These are phyloP conservation scores for Semaprochilodus insignis DNA, from an alignment of 2,797 vertebrate genomes.

Conservation along the genomic window DNA sequence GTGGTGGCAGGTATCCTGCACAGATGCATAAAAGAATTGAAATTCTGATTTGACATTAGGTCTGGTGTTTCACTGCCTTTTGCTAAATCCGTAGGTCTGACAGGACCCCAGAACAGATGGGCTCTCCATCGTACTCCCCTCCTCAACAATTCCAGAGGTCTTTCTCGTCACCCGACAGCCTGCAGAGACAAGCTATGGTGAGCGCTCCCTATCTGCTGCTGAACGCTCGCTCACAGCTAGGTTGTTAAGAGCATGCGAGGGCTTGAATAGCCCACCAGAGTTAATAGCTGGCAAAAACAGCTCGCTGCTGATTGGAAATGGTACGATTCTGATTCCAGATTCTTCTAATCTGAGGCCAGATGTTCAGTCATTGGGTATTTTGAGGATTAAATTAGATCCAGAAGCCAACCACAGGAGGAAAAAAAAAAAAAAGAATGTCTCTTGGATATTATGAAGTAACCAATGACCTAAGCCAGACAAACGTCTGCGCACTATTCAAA, in stretches of 20 bases:
- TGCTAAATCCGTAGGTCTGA: conserved; percentile 57
- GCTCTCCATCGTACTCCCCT: conserved; percentile 62
- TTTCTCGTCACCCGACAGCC: conserved; percentile 80
- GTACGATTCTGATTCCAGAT: background rate
- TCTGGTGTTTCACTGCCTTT: background rate
- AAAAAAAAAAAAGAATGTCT: too few relatives aligned
- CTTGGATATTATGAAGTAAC: background rate
- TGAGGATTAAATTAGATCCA: conserved; percentile 14
- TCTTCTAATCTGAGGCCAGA: background rate
- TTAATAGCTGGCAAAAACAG: background rate
- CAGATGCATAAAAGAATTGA: background rate
- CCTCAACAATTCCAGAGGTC: conserved; percentile 76
- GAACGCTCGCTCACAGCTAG: background rate
- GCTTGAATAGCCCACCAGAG: background rate
- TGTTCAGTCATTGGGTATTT: conserved; percentile 15
- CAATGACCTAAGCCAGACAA: background rate
- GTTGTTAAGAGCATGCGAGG: background rate
- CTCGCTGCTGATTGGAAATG: background rate
- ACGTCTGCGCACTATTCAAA: background rate
- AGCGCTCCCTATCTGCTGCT: background rate
- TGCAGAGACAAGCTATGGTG: conserved; percentile 89
- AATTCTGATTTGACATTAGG: background rate
- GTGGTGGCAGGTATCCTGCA: conserved; percentile 74
- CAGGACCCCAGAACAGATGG: conserved; percentile 66
- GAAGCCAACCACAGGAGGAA: background rate